Base-by-base conservation (phyloP, 2,113 vertebrate genomes). In the Mormoops blainvillei region DNA sequence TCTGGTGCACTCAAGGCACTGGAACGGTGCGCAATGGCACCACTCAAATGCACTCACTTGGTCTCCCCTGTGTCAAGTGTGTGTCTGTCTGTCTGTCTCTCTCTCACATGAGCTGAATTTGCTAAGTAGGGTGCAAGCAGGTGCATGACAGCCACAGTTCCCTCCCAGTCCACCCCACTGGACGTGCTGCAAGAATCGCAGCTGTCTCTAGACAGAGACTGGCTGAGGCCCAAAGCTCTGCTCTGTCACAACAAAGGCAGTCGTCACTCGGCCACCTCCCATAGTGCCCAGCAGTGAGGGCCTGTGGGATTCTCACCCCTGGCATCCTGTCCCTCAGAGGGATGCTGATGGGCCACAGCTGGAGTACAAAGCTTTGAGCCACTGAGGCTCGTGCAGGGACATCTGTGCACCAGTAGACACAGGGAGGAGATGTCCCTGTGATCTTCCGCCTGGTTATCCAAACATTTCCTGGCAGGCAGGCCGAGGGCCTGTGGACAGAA, bases 231-330 rank as follows among this genome's bases (percentile, higher is more conserved):
- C 95, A 94, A 65, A 48, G 28, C 82, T 61, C 95, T 45, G 52
- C 87, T 73, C 36, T 91, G 45, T 94, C 89, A 94, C 48, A 94
- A 97, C 95, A 96, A 92, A 96, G 78, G 68, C 74, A 45, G 83
- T 28, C 16, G 9, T 54, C 71, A 28, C 36, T 8, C 8, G 22
- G 31, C 78, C 13, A 19, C 78, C 87, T 92, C 90, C 94, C 28
- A 7, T 33, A 1, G 4, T 81, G 85, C 48, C 52, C 61, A 45
- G 65, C 48, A 73, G 26, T 0, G 0, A 96, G 71, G 41, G 48
- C 12, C 61, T 63, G 26, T 24, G 80, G 73, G 70, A 22, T 50
- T 74, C 61, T 91, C 87, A 95, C 43, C 54, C 71, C n/a, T 8
- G 0, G 24, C 73, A 43, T 83, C 83, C 86, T 93, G 85, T 50